These are phyloP conservation scores for Pandemis heparana DNA, from an alignment of 2,888 invertebrate species.

Conservation along the genomic window DNA sequence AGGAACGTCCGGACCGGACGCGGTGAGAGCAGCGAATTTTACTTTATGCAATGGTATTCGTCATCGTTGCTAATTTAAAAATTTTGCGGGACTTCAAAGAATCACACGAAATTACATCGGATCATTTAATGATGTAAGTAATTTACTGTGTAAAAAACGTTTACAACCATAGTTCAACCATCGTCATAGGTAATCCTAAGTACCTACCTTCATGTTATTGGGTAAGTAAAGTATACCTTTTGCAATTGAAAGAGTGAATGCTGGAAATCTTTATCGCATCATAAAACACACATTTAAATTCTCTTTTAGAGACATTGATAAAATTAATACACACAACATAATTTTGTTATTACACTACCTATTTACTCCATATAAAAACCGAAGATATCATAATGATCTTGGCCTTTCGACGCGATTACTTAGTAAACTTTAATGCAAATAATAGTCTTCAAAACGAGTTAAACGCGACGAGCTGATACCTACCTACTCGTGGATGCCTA, in stretches of 20 bases:
- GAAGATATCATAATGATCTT: conserved; percentile 26
- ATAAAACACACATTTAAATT: background rate
- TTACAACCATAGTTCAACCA: too few relatives aligned
- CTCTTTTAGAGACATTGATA: background rate
- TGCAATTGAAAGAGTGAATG: background rate
- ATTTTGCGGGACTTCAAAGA: background rate
- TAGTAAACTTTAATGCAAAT: conserved; percentile 31
- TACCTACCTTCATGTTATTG: too few relatives aligned
- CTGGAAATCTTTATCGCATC: background rate
- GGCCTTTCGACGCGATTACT: conserved; percentile 30
- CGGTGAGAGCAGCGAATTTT: conserved; percentile 47
- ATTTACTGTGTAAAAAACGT: background rate
- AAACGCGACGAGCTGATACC: conserved; percentile 27
- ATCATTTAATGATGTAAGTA: background rate
- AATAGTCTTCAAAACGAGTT: conserved; percentile 36
- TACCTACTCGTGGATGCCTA: conserved; percentile 2
- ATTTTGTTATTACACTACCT: background rate
- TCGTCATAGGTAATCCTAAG: too few relatives aligned
- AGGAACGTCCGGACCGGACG: conserved; percentile 52
- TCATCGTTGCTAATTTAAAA: conserved; percentile 25
- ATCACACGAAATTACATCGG: background rate
- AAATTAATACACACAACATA: conserved; percentile 9
- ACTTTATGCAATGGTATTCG: conserved; percentile 23
- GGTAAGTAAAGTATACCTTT: too few relatives aligned
- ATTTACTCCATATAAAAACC: conserved; percentile 14